Percentiles rank a stretch among this genome's conserved stretches.
These are phyloP conservation scores for Dioctria linearis DNA, from an alignment of 2,888 invertebrate species.

Conservation along the genomic window DNA sequence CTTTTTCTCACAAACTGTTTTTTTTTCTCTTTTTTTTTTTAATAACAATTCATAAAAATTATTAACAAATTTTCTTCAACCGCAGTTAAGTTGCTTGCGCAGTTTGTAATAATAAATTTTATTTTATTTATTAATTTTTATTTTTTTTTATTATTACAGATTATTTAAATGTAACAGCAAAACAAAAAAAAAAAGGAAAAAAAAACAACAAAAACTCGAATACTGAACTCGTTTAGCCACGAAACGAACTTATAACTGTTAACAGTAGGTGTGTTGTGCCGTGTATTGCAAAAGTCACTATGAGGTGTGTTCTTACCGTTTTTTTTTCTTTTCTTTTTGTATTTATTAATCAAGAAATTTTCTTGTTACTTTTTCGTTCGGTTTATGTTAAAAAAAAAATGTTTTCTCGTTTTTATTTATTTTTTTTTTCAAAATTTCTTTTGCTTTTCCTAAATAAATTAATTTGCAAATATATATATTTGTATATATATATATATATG, in stretches of 20 bases:
- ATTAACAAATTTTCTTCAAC: background rate
- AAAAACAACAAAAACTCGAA: constrained; percentile 24
- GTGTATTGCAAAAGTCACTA: constrained; percentile 34
- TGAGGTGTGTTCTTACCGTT: constrained; percentile 18
- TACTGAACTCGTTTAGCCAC: constrained; percentile 46
- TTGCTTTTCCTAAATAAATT: constrained; percentile 37
- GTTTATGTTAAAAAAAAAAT: constrained; percentile 7
- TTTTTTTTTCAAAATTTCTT: constrained; percentile 12
- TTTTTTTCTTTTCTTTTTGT: background rate
- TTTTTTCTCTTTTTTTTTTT: background rate
- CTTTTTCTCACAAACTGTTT: background rate
- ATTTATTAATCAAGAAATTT: constrained; percentile 18
- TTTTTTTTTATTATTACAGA: background rate
- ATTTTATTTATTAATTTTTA: background rate
- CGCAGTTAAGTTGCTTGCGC: too few relatives aligned
- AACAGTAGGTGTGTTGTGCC: constrained; percentile 18
- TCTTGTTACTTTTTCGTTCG: constrained; percentile 39
- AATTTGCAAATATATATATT: constrained; percentile 47
- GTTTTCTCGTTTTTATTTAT: too few relatives aligned
- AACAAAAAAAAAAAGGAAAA: background rate
- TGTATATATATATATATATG: constrained; percentile 24
- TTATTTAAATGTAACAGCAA: background rate
- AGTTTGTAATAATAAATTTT: background rate
- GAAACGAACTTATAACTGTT: constrained; percentile 44
- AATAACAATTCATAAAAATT: background rate